Conservation (phyloP, 2,797 vertebrate genomes). For the Salarias fasciatus region DNA sequence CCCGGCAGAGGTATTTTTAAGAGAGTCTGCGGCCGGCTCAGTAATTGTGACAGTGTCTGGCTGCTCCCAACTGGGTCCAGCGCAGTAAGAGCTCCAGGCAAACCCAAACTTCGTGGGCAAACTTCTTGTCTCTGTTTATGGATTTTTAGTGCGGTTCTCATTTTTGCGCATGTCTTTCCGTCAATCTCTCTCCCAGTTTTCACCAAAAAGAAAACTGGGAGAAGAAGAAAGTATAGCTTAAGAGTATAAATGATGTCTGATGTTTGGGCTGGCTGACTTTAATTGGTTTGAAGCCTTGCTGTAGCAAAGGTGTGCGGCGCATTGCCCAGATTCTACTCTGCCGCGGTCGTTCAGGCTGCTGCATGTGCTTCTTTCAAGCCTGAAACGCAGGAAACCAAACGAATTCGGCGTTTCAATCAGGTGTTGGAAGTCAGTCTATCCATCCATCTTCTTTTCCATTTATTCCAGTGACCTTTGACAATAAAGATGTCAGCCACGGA, state of each 20-base stretch:
- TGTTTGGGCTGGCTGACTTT: constrained; percentile 20
- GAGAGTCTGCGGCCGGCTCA: constrained; percentile 80
- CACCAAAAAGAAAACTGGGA: constrained; percentile 12
- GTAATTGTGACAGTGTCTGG: constrained; percentile 82
- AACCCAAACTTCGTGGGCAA: constrained; percentile 60
- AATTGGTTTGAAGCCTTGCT: constrained; percentile 54
- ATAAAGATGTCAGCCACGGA: constrained; percentile 37
- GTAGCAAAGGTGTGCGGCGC: constrained; percentile 32
- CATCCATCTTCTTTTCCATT: no score
- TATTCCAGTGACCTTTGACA: constrained; percentile 53
- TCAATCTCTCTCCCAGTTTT: constrained; percentile 30
- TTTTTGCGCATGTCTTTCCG: constrained; percentile 42
- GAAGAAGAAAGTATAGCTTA: constrained; percentile 41
- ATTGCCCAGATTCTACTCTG: constrained; percentile 31
- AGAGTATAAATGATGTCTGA: constrained; percentile 54
- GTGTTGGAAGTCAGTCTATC: constrained; percentile 39
- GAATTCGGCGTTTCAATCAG: constrained; percentile 54
- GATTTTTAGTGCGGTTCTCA: constrained; percentile 52
- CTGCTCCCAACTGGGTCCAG: constrained; percentile 67
- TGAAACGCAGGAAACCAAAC: constrained; percentile 46
- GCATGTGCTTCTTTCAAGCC: constrained; percentile 35
- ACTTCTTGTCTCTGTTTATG: constrained; percentile 59
- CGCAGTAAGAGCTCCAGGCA: constrained; percentile 62
- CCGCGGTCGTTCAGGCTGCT: constrained; percentile 34
- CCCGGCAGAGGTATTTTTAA: constrained; percentile 81